These are phyloP conservation scores for Oeneis ivallda DNA, from an alignment of 2,888 invertebrate species.

Conservation along the genomic window DNA sequence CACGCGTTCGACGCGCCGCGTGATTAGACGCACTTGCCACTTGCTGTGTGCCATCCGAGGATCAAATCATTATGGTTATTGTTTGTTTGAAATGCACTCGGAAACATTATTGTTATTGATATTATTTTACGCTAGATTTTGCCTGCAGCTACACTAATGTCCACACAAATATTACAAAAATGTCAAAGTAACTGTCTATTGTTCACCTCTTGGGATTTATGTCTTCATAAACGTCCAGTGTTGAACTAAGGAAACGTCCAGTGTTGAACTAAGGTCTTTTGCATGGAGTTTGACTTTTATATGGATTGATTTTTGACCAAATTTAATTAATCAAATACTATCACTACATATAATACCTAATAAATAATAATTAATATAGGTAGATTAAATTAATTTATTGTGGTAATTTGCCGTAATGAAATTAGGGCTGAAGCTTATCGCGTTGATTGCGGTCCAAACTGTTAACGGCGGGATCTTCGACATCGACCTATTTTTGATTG, in stretches of 20 bases:
- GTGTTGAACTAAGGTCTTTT: too few species aligned
- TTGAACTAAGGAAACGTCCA: too few species aligned
- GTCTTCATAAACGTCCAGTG: too few species aligned
- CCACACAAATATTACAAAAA: too few species aligned
- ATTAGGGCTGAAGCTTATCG: background rate
- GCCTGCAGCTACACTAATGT: background rate
- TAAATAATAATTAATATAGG: background rate
- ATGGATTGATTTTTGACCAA: background rate
- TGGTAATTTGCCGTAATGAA: background rate
- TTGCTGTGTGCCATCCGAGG: constrained; percentile 51
- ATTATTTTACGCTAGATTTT: background rate
- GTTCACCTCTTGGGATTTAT: too few species aligned
- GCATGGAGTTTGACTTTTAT: too few species aligned
- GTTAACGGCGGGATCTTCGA: too few species aligned
- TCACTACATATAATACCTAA: too few species aligned
- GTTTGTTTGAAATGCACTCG: constrained; percentile 42
- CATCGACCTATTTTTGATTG: too few species aligned
- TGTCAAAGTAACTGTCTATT: too few species aligned
- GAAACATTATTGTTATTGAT: background rate
- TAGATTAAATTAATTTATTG: background rate
- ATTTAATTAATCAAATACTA: too few species aligned
- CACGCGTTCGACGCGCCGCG: constrained; percentile 48
- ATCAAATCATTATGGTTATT: constrained; percentile 56
- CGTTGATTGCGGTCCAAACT: background rate
- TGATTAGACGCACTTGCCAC: constrained; percentile 74